Base-by-base conservation (phyloP, 2,797 vertebrate species). In the Myotis vivesi region DNA sequence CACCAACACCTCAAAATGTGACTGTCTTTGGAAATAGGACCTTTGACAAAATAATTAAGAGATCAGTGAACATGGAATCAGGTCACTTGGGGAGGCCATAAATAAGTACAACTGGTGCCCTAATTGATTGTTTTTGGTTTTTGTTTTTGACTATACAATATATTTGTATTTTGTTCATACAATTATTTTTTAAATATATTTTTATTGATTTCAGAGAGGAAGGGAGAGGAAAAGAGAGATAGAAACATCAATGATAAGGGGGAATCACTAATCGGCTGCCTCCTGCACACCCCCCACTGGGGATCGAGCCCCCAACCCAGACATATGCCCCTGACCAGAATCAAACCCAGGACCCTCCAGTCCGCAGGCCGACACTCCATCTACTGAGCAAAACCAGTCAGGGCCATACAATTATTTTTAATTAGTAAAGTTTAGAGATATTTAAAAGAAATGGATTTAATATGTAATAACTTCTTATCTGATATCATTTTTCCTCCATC, bases 401-500 rank as follows among this genome's bases (percentile, higher is more conserved):
- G 25, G 5, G 5, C 11, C 25, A 66, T 17, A 23, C 2, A 87
- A 28, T 68, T 44, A 71, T 41, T 59, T 36, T 80, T 59, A 69
- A 57, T 79, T 23, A 62, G 30, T 75, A 82, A 36, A 41, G 79
- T 69, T 69, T 36, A 75, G 66, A 87, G 6, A 64, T 82, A 87
- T 36, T 66, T 80, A 80, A n/a, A n/a, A 36, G 41, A 75, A 80
- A 33, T 86, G 8, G 44, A 53, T 76, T 86, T 85, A 49, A 25
- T 55, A 6, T 81, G 44, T 49, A 49, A 57, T 41, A 17, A 68
- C n/a, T 64, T 84, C 11, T 38, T 72, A 36, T 36, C 44, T 15
- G 3, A 72, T 53, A 23, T 9, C 11, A 64, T 80, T 86, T 51
- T 66, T 72, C 7, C 23, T 71, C 55, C 41, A 36, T 81, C 38